phyloP scores from a whole-genome alignment of 2,113 vertebrate genomes.

The Eretmochelys imbricata region DNA sequence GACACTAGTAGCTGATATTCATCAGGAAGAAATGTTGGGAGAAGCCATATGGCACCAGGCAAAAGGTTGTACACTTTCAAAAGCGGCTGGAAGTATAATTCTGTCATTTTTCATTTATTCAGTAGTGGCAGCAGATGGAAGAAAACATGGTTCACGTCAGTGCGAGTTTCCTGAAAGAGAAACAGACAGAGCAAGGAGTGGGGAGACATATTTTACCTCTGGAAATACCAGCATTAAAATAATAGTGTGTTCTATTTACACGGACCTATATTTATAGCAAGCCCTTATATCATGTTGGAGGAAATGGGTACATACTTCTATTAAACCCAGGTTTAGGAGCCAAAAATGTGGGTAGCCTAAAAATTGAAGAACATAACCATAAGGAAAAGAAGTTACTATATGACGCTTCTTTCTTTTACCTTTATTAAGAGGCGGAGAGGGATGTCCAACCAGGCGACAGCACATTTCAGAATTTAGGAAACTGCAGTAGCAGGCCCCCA shows the following conservation, averaged over 20 bases:
- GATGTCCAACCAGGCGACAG: background rate
- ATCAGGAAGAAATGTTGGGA: constrained; percentile 69
- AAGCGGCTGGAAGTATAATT: constrained; percentile 74
- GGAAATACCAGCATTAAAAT: constrained; percentile 60
- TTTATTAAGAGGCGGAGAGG: background rate
- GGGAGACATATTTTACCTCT: constrained; percentile 69
- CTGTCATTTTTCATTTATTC: constrained; percentile 79
- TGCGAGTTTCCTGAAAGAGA: constrained; percentile 72
- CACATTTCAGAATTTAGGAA: constrained; percentile 13
- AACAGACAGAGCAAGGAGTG: constrained; percentile 57
- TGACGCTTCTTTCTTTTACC: background rate
- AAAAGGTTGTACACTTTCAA: constrained; percentile 75
- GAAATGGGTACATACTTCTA: background rate
- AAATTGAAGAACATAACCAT: background rate
- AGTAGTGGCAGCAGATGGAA: constrained; percentile 71
- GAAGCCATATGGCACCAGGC: constrained; percentile 72
- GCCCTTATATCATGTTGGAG: background rate
- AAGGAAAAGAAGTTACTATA: background rate
- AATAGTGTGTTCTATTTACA: background rate
- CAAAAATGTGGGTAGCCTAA: background rate
- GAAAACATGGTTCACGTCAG: constrained; percentile 76
- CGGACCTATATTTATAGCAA: background rate
- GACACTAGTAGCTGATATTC: constrained; percentile 64
- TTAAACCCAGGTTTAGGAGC: background rate
- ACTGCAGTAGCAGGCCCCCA: background rate